Evolutionary conservation across 2,888 invertebrate species (phyloP), one percentile per base, ranked within the genome.

Genomic region (Sinohyriopsis cumingii): DNA sequence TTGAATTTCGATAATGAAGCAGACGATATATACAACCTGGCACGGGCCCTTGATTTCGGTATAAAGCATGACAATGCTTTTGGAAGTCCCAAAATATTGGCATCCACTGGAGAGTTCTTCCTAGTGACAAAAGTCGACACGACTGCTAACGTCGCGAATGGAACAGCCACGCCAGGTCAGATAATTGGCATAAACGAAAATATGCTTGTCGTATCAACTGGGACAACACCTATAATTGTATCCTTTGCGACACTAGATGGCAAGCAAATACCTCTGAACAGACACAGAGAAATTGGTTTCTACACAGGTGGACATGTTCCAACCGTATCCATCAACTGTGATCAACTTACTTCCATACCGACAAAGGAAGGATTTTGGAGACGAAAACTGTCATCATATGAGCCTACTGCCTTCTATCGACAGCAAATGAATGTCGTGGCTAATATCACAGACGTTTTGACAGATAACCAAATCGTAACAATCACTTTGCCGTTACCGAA

Each of bases 401-500:
- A 83, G 62, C 82, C 83, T 20, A 81, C 81, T 9, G 73, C 73
- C 55, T 81, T 83, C 59, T 78, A 79, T 55, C 60, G 78, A 53
- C 83, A 83, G 63, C 74, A 79, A 55, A 79, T 82, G 77, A 79
- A 81, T 67, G 81, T 79, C 7, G 74, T 79, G 22, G 77, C 82
- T 15, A 69, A 72, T 5, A 76, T 78, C 28, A 74, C 77, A 53
- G 78, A 81, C 67, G 72, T 77, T 15, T 76, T 77, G 15, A 73
- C 75, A 6, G 68, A 72, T 18, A 61, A 76, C 18, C 70, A 71
- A 7, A 54, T 80, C 2, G 76, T 75, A 59, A 65, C 71, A 15
- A 62, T 72, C 5, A 68, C 60, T 20, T 67, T 77, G 15, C 12
- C 59, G 0, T 20, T 78, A 15, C 71, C 75, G 18, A 54, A 59